A percentile compares a stretch with the other conserved stretches of the same genome.
Evolutionary conservation across 2,888 invertebrate species (phyloP).

Genomic region (Nipponacmea schrenckii): DNA sequence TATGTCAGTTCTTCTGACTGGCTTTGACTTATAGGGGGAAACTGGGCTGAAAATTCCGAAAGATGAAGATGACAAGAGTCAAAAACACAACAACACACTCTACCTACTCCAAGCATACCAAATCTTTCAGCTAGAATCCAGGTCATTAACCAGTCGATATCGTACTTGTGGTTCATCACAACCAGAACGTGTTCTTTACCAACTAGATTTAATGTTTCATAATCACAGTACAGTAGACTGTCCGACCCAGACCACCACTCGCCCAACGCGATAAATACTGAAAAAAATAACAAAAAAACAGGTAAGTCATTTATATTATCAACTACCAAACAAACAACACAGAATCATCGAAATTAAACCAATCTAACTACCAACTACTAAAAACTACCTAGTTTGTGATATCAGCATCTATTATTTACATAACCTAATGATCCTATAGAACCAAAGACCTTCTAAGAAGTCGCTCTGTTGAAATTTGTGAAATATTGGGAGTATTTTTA

Average conservation of each 20-base stretch:
- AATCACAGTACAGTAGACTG: conserved; percentile 79
- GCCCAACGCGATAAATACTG: conserved; percentile 90
- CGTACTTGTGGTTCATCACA: conserved; percentile 94
- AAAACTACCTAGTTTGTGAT: too few species aligned
- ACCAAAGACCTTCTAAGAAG: too few species aligned
- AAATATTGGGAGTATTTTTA: too few species aligned
- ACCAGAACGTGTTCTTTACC: conserved; percentile 90
- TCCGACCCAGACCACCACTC: conserved; percentile 93
- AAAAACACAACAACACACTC: too few species aligned
- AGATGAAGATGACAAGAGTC: too few species aligned
- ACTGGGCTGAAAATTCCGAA: too few species aligned
- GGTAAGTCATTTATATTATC: not conserved
- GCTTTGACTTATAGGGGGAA: too few species aligned
- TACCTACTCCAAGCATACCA: conserved; percentile 80
- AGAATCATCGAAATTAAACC: not conserved
- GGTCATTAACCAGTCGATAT: conserved; percentile 94
- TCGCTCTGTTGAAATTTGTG: too few species aligned
- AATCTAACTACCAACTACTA: not conserved
- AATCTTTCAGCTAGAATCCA: conserved; percentile 90
- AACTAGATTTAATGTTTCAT: conserved; percentile 73
- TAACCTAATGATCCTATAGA: too few species aligned
- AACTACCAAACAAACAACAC: too few species aligned
- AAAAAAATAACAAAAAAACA: conserved; percentile 62
- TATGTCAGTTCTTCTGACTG: too few species aligned
- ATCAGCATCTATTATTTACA: too few species aligned